These are phyloP conservation scores for Epinotia bilunana DNA, from an alignment of 2,888 invertebrate species.

Conservation along the genomic window DNA sequence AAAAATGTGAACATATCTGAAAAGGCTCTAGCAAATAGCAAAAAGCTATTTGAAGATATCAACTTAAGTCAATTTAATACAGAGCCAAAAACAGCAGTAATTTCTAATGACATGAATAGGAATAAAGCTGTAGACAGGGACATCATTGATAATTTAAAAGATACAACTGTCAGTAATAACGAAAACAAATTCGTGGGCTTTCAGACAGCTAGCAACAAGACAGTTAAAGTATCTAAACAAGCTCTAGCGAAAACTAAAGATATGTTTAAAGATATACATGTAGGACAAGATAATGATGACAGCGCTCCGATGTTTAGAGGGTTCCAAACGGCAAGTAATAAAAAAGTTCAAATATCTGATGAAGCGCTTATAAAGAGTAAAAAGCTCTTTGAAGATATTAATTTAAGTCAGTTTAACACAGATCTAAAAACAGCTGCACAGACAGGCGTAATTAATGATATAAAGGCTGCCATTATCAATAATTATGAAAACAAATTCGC, in stretches of 20 bases:
- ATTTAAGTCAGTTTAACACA: conserved; percentile 18
- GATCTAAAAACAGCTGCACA: neutral
- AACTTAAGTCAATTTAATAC: conserved; percentile 33
- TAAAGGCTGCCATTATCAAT: neutral
- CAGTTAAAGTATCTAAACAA: conserved; percentile 1
- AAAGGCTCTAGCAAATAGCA: conserved; percentile 63
- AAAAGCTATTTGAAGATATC: conserved; percentile 62
- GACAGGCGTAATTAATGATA: neutral
- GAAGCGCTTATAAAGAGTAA: conserved; percentile 63
- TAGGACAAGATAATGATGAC: conserved; percentile 15
- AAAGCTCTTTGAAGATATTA: conserved; percentile 62
- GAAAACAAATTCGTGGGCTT: conserved; percentile 35
- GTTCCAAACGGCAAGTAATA: conserved; percentile 66
- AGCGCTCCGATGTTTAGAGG: conserved; percentile 46
- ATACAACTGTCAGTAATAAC: neutral
- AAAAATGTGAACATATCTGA: conserved; percentile 61
- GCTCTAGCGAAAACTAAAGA: conserved; percentile 10
- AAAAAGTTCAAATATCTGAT: conserved; percentile 59
- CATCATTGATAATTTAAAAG: neutral
- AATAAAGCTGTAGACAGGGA: neutral
- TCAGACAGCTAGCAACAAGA: conserved; percentile 16
- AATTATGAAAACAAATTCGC: neutral
- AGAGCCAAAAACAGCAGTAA: neutral
- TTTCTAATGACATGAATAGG: neutral
- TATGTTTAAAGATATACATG: conserved; percentile 7